These are phyloP conservation scores for Plebejus melissa DNA, from an alignment of 2,888 invertebrate genomes.

Conservation along the genomic window DNA sequence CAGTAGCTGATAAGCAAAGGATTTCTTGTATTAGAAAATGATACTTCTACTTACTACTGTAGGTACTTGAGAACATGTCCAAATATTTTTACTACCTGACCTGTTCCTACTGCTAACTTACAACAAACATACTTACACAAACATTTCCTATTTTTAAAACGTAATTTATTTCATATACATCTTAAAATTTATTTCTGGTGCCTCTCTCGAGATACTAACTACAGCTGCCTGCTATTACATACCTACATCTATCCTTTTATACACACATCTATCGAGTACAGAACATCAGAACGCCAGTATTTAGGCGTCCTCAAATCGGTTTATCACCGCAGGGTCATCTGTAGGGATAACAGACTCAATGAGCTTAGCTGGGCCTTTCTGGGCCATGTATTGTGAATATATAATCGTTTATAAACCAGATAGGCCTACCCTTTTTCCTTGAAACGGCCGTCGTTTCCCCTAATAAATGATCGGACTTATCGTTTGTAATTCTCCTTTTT, in stretches of 20 bases:
- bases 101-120: too few species aligned
- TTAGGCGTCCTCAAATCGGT: constrained; percentile 49
- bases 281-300: constrained; percentile 39
- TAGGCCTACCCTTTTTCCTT: constrained; percentile 18
- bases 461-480: not conserved
- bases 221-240: too few species aligned
- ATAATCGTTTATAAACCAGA: constrained; percentile 15
- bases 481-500: not conserved
- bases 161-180: too few species aligned
- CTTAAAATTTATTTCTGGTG: too few species aligned
- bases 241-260: not conserved
- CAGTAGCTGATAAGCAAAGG: too few species aligned
- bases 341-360: constrained; percentile 47
- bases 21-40: too few species aligned
- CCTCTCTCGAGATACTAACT: too few species aligned
- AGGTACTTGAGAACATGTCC: too few species aligned
- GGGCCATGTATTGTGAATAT: constrained; percentile 16
- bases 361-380: constrained; percentile 39
- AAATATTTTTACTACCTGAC: too few species aligned
- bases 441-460: not conserved
- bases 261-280: not conserved
- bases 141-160: not conserved
- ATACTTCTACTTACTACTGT: too few species aligned
- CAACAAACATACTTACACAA: too few species aligned
- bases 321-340: constrained; percentile 52